Evolutionary conservation across 1,140 invertebrate species (phyloP).

Genomic region (Holotrichia oblita): DNA sequence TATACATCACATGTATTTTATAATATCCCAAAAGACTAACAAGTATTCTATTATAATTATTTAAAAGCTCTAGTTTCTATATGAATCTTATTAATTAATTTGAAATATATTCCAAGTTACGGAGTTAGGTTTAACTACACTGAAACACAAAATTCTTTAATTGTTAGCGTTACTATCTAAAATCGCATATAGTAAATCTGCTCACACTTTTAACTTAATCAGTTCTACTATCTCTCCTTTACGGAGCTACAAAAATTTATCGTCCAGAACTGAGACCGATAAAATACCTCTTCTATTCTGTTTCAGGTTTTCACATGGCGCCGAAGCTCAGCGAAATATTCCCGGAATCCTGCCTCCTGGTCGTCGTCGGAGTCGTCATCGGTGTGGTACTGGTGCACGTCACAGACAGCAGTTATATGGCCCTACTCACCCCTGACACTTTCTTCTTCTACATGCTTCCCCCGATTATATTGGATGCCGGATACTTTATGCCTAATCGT

Average conservation of each 20-base stretch:
- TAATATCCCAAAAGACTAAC: too few relatives aligned
- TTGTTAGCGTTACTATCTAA: too few relatives aligned
- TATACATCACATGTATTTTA: too few relatives aligned
- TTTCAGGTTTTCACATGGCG: conserved; percentile 92
- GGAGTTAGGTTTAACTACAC: too few relatives aligned
- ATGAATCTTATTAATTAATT: too few relatives aligned
- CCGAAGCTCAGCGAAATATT: conserved; percentile 89
- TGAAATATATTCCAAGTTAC: too few relatives aligned
- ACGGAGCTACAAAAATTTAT: background rate
- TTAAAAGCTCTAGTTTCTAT: too few relatives aligned
- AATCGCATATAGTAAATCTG: too few relatives aligned
- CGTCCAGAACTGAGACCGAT: background rate
- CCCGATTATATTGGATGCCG: conserved; percentile 96
- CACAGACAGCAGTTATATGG: conserved; percentile 82
- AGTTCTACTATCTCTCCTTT: too few relatives aligned
- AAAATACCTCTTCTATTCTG: conserved; percentile 48
- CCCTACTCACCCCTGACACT: conserved; percentile 89
- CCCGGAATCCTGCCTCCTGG: conserved; percentile 96
- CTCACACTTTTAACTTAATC: too few relatives aligned
- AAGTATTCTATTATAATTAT: too few relatives aligned
- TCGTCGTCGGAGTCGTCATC: conserved; percentile 93
- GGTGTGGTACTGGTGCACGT: conserved; percentile 84
- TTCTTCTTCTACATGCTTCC: conserved; percentile 98
- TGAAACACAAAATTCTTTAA: too few relatives aligned
- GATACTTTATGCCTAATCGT: conserved; percentile 98